Conservation (phyloP, 2,797 vertebrate genomes). For the Geotrypetes seraphini region DNA sequence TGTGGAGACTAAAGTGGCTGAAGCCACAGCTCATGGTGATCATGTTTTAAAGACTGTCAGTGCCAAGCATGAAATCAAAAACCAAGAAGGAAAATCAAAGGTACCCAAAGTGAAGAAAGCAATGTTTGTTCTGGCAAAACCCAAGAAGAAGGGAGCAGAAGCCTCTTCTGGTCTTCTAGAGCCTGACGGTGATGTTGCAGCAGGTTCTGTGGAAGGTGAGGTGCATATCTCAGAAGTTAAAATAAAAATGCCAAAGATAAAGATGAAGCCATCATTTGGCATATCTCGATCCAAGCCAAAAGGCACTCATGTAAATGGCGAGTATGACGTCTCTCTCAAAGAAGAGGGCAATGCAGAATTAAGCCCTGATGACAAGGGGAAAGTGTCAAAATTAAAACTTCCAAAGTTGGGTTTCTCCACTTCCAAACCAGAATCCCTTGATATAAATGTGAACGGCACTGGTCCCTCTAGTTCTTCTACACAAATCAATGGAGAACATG, state of each 20-base stretch:
- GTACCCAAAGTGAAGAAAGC: constrained; percentile 59
- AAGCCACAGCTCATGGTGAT: neutral
- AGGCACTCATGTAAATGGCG: constrained; percentile 14
- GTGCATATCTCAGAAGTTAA: constrained; percentile 22
- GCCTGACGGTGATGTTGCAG: constrained; percentile 12
- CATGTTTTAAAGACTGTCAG: neutral
- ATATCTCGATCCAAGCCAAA: constrained; percentile 42
- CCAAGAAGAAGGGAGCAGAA: constrained; percentile 29
- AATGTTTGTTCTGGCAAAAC: constrained; percentile 52
- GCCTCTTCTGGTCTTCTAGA: constrained; percentile 4
- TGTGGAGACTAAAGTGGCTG: neutral
- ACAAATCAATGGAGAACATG: constrained; percentile 34
- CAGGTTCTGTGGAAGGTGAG: neutral
- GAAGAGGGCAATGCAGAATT: neutral
- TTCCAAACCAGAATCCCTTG: constrained; percentile 26
- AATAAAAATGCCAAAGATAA: constrained; percentile 40
- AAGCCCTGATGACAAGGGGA: constrained; percentile 27
- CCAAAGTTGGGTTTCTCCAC: constrained; percentile 55
- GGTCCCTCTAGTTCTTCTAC: constrained; percentile 7
- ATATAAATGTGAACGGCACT: constrained; percentile 13
- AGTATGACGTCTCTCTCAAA: constrained; percentile 2
- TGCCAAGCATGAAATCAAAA: constrained; percentile 40
- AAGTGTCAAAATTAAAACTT: constrained; percentile 40
- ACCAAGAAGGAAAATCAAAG: constrained; percentile 26
- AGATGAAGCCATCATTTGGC: constrained; percentile 47